These are phyloP conservation scores for Strigamia maritima DNA, from an alignment of 2,888 invertebrate genomes.

Conservation along the genomic window DNA sequence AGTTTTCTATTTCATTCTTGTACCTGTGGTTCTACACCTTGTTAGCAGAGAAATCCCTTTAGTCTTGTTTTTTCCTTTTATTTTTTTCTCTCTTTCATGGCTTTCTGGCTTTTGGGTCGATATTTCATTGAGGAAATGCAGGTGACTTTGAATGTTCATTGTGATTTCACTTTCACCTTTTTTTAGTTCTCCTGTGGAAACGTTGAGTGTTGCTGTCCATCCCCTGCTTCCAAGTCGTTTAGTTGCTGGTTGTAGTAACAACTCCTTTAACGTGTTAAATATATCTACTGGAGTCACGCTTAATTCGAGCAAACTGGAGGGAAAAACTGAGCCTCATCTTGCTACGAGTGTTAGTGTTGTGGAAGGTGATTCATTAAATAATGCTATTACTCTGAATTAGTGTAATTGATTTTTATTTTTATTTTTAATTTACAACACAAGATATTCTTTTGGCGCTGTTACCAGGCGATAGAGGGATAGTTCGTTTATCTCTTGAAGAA, in stretches of 20 bases:
- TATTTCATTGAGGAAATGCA: neutral
- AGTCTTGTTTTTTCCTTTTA: neutral
- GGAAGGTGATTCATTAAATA: neutral
- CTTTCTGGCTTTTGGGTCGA: neutral
- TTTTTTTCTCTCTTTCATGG: neutral
- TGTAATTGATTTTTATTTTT: neutral
- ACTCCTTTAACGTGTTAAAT: neutral
- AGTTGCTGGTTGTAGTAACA: neutral
- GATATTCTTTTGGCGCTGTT: neutral
- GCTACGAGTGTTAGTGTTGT: neutral
- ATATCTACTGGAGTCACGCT: neutral
- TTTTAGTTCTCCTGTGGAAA: neutral
- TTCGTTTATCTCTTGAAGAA: neutral
- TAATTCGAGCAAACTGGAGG: neutral
- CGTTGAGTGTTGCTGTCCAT: neutral
- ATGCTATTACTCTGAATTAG: neutral
- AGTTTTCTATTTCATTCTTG: neutral
- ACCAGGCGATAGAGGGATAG: neutral
- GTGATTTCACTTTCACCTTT: neutral
- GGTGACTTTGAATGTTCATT: conserved; percentile 16
- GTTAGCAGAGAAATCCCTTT: conserved; percentile 20
- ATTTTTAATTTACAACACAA: neutral
- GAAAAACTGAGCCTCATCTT: neutral
- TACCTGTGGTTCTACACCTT: neutral
- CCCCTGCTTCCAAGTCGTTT: neutral